A percentile compares a stretch with the other conserved stretches of the same genome.
Evolutionary conservation across 2,113 vertebrate genomes (phyloP).

Genomic region (Cricetomys ansorgei): DNA sequence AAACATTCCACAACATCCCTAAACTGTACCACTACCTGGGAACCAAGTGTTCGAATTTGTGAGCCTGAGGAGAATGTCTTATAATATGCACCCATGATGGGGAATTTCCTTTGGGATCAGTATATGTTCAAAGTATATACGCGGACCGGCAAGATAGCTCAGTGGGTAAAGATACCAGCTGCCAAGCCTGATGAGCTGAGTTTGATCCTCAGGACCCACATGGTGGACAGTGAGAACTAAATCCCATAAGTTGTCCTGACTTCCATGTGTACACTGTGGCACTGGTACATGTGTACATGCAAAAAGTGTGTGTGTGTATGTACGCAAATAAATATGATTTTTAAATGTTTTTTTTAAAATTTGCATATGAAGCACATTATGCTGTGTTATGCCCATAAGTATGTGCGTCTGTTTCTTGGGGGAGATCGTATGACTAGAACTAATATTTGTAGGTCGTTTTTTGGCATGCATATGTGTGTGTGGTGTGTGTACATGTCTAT

Average conservation of each 20-base stretch:
- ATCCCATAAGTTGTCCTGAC: neutral
- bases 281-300: too few species aligned
- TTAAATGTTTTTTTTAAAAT: neutral
- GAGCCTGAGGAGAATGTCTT: neutral
- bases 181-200: neutral
- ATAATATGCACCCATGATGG: accelerated
- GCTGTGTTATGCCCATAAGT: neutral
- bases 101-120: neutral
- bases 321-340: neutral
- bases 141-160: too few species aligned
- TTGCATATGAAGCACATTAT: neutral
- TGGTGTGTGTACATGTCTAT: neutral
- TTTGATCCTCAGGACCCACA: neutral
- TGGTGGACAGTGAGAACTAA: neutral
- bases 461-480: neutral
- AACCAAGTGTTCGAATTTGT: neutral
- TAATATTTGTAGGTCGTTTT: neutral
- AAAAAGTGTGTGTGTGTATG: neutral
- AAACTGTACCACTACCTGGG: neutral
- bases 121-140: neutral
- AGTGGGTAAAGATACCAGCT: neutral
- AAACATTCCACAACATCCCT: neutral
- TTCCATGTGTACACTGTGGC: neutral
- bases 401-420: neutral
- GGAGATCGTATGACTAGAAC: neutral